Evolutionary conservation across 2,113 vertebrate species (phyloP).

Genomic region (Amphiprion percula): DNA sequence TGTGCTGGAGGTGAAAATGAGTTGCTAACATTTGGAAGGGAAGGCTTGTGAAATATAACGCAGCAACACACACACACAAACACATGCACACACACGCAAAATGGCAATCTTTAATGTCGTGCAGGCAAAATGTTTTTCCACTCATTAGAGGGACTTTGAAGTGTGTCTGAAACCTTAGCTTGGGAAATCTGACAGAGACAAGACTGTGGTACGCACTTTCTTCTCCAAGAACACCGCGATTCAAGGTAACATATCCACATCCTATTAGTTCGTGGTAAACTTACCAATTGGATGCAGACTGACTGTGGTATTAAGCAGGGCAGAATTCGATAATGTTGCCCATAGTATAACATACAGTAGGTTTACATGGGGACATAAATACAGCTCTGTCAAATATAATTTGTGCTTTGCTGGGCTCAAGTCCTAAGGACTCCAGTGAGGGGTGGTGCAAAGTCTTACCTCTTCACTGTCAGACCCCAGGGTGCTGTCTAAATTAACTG

Average conservation of each 20-base stretch:
- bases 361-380: slow-evolving; percentile 61
- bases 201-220: slow-evolving; percentile 71
- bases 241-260: slow-evolving; percentile 81
- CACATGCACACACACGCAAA: slow-evolving; percentile 34
- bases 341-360: slow-evolving; percentile 54
- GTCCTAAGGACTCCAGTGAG: slow-evolving; percentile 57
- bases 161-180: slow-evolving; percentile 80
- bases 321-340: slow-evolving; percentile 58
- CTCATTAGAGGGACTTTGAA: slow-evolving; percentile 83
- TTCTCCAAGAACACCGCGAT: slow-evolving; percentile 68
- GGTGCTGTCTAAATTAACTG: slow-evolving; percentile 75
- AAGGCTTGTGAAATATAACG: slow-evolving; percentile 74
- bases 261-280: slow-evolving; percentile 72
- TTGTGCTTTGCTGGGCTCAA: slow-evolving; percentile 52
- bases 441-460: slow-evolving; percentile 54
- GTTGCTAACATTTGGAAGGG: slow-evolving; percentile 77
- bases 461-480: slow-evolving; percentile 69
- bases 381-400: slow-evolving; percentile 62
- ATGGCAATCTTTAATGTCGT: slow-evolving; percentile 77
- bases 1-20: slow-evolving; percentile 87
- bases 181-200: slow-evolving; percentile 79
- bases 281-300: slow-evolving; percentile 66
- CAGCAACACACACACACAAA: slow-evolving; percentile 48
- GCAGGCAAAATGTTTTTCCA: slow-evolving; percentile 80
- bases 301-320: slow-evolving; percentile 59